Percentiles rank a stretch among this genome's conserved stretches.
These are phyloP conservation scores for Heteromurus nitidus DNA, from an alignment of 2,888 invertebrate genomes.

Conservation along the genomic window DNA sequence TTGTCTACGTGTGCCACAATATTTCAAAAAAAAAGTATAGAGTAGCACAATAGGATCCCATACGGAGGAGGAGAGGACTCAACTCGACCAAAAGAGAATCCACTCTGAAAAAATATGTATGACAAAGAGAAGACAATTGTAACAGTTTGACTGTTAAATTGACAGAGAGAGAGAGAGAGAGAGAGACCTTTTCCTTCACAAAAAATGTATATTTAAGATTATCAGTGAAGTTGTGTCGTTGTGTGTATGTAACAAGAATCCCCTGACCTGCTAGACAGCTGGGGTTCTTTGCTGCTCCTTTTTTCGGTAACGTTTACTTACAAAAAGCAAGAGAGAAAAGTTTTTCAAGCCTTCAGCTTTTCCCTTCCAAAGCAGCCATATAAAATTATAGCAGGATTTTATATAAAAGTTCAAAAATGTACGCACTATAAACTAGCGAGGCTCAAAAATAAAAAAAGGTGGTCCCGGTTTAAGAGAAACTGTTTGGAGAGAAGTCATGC, in stretches of 20 bases:
- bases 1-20: conserved; percentile 63
- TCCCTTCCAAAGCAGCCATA: neutral
- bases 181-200: conserved; percentile 57
- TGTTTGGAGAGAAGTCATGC: neutral
- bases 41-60: conserved; percentile 32
- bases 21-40: conserved; percentile 35
- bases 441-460: neutral
- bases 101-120: conserved; percentile 46
- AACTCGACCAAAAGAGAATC: neutral
- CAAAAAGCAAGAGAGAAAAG: conserved; percentile 4
- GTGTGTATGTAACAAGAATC: conserved; percentile 47
- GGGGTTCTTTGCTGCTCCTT: conserved; percentile 55
- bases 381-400: conserved; percentile 42
- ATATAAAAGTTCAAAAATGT: conserved; percentile 41
- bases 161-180: too few relatives aligned
- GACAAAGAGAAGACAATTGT: conserved; percentile 50
- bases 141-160: conserved; percentile 62
- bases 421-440: neutral
- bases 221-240: conserved; percentile 41
- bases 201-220: conserved; percentile 29
- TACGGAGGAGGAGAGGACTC: neutral
- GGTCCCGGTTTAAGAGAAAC: neutral
- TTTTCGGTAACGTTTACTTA: conserved; percentile 53
- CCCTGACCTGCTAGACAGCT: conserved; percentile 66
- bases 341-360: neutral